Conservation (phyloP, 2,797 vertebrate genomes). For the Melopsittacus undulatus region DNA sequence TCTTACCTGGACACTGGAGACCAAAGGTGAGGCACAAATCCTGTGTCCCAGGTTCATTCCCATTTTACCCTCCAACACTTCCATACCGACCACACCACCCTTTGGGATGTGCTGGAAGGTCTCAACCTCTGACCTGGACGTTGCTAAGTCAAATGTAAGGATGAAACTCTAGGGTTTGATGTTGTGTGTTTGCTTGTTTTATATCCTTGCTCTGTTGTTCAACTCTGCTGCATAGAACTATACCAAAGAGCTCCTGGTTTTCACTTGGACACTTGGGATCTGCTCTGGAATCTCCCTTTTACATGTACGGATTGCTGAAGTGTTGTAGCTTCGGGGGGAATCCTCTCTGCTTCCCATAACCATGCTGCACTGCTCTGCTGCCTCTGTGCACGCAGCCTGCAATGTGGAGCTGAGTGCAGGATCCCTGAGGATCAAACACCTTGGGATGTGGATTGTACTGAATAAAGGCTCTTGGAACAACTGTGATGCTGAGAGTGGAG, state of each 20-base stretch:
- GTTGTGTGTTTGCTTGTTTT: neutral
- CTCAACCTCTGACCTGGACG: neutral
- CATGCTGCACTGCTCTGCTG: neutral
- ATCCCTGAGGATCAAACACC: neutral
- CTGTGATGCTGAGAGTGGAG: neutral
- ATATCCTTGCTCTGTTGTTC: neutral
- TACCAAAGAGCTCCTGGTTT: neutral
- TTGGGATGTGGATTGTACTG: neutral
- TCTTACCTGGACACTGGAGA: fast-evolving
- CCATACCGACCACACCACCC: fast-evolving
- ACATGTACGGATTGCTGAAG: neutral
- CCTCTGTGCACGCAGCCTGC: too few species aligned
- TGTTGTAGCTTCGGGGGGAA: neutral
- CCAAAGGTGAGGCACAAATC: fast-evolving
- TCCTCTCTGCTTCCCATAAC: neutral
- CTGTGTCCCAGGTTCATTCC: neutral
- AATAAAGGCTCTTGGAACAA: neutral
- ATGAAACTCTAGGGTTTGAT: neutral
- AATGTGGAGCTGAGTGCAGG: neutral
- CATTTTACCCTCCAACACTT: neutral
- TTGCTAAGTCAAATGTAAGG: neutral
- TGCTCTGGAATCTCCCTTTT: neutral
- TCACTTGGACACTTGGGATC: neutral
- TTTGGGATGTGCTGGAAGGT: fast-evolving
- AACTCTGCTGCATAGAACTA: neutral